Base-by-base conservation (phyloP, 2,797 vertebrate genomes). In the Cephalopachus bancanus region DNA sequence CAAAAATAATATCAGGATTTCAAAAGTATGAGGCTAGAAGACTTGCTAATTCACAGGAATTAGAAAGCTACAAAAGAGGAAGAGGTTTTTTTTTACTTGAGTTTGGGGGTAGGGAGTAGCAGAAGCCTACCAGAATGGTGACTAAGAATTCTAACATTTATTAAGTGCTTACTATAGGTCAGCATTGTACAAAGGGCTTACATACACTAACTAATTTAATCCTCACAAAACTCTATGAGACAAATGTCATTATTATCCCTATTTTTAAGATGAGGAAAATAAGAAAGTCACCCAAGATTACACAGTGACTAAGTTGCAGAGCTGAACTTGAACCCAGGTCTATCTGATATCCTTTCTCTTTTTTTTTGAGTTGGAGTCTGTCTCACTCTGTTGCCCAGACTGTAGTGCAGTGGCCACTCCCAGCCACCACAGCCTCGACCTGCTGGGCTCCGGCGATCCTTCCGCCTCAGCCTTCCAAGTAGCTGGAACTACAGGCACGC, bases 251-350 rank as follows among this genome's bases (percentile, higher is more conserved):
- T 59, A 51, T 59, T 83, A 44, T 26, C 14, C 20, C 33, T 53
- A 91, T 76, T 85, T 88, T 78, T 83, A 85, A 93, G 59, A 75
- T 2, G 7, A 75, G 55, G 22, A 69, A 89, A 85, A 74, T n/a
- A 3, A 86, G 53, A 24, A 67, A 78, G 51, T 51, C 78, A 51
- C 30, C 53, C 33, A 72, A 28, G 72, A 62, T 83, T 37, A 53
- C 22, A 17, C 16, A 16, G 8, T 44, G 53, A 90, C 1, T 67
- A 55, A 80, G 84, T 0, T 10, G 15, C 74, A 84, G 9, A 72
- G 67, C n/a, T 44, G 28, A 69, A 79, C n/a, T 53, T 62, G n/a
- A 57, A 87, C 49, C 22, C 15, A 49, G 69, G 30, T 30, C 62
- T 67, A 17, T 15, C 55, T 49, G 64, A 86, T 55, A 24, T 86